Evolutionary conservation across 2,113 vertebrate species (phyloP).

Genomic region (Phaethornis superciliosus): DNA sequence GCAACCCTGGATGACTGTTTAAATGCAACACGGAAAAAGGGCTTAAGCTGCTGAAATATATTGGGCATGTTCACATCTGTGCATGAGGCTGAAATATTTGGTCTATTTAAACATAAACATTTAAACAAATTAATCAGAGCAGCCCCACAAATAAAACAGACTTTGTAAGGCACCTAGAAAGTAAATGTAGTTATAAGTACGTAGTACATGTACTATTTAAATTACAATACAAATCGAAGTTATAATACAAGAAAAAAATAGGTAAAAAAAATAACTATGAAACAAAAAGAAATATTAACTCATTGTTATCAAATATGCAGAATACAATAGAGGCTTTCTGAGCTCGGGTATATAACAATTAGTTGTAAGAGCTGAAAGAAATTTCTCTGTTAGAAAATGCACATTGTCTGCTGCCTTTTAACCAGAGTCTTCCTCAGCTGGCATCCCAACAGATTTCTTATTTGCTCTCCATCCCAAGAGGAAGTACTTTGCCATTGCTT

Average conservation of each 20-base stretch:
- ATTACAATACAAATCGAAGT: background rate
- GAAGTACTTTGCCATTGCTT: background rate
- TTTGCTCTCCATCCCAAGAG: background rate
- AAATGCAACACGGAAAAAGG: background rate
- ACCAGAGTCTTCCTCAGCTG: conserved; percentile 2
- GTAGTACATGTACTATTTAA: background rate
- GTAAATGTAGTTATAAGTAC: background rate
- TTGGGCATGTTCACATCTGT: conserved; percentile 33
- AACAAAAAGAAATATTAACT: background rate
- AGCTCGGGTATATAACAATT: background rate
- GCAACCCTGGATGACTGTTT: background rate
- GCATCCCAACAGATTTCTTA: background rate
- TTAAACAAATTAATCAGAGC: background rate
- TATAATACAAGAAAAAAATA: background rate
- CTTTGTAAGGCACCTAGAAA: background rate
- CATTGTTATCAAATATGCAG: background rate
- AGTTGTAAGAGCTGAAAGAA: background rate
- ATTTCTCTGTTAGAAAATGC: background rate
- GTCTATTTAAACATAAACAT: background rate
- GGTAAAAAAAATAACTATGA: too few relatives aligned
- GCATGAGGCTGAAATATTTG: conserved; percentile 33
- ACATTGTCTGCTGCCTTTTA: background rate
- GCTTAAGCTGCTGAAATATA: conserved; percentile 50
- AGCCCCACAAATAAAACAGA: background rate
- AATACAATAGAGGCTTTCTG: background rate